Evolutionary conservation across 1,140 invertebrate species (phyloP), one percentile per base, ranked within the genome.

Genomic region (Semibalanus balanoides): DNA sequence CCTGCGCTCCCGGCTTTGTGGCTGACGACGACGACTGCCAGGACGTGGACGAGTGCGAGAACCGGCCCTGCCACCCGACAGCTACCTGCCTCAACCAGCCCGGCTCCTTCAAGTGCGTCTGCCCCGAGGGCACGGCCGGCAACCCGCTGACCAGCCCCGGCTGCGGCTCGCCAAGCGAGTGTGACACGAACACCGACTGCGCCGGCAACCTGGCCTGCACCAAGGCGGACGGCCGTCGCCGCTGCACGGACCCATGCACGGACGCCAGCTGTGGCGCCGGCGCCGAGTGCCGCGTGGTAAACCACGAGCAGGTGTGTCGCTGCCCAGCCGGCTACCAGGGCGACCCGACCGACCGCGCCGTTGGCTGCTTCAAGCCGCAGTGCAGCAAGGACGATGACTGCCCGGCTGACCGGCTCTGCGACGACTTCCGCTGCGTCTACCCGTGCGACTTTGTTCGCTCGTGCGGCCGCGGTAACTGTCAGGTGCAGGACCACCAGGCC

Each of bases 261-360:
- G 84, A 84, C 28, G 86, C 87, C 64, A 73, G 94, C 92, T 85
- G 84, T 78, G 83, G 83, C 25, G 79, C 79, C 30, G 83, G 83
- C 77, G 81, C 83, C n/a, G 74, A 80, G 64, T 84, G 83, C 74
- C 78, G 76, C 30, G 88, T 90, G 11, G 82, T 87, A 74, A 85
- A 91, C 78, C 93, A 95, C 81, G 84, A 87, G 78, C 87, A 88
- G 0, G 79, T 88, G 0, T 96, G 94, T 79, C 79, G 79, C 30
- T 95, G 93, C 83, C 90, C 91, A 73, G 86, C 88, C 76, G 92
- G 92, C 28, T 90, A 90, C 82, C 85, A 93, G 25, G 93, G 93
- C 7, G 92, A 95, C 85, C 87, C 92, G 0, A 87, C 88, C 77
- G 89, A 92, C 82, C 79, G 79, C 30, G 77, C 83, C 85, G 75